These are phyloP conservation scores for Amblyopsis rosae DNA, from an alignment of 2,113 vertebrate genomes.

Conservation along the genomic window DNA sequence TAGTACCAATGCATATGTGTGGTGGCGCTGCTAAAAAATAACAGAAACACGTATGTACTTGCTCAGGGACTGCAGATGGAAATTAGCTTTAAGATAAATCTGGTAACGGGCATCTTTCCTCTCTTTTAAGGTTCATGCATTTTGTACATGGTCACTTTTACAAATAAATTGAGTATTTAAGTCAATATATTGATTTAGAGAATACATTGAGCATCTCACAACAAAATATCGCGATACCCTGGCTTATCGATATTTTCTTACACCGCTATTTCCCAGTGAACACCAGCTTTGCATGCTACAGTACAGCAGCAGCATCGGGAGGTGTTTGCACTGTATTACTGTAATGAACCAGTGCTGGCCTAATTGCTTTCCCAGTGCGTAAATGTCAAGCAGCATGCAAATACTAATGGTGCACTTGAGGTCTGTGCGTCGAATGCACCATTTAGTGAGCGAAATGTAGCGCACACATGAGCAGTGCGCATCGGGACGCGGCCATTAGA, in stretches of 20 bases:
- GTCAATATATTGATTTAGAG: too few relatives aligned
- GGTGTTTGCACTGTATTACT: constrained; percentile 40
- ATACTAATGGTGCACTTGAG: constrained; percentile 59
- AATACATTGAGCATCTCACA: too few relatives aligned
- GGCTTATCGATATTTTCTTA: background rate
- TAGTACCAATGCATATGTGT: too few relatives aligned
- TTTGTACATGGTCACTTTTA: too few relatives aligned
- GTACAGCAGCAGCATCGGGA: constrained; percentile 29
- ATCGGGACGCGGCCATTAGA: constrained; percentile 13
- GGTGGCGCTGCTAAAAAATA: too few relatives aligned
- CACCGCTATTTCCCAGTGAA: constrained; percentile 17
- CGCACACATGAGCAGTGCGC: constrained; percentile 42
- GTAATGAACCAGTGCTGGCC: constrained; percentile 53
- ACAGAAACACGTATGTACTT: too few relatives aligned
- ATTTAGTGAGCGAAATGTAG: constrained; percentile 12
- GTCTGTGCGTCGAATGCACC: constrained; percentile 50
- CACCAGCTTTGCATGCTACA: constrained; percentile 32
- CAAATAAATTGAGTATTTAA: too few relatives aligned
- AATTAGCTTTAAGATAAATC: too few relatives aligned
- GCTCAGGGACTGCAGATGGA: too few relatives aligned
- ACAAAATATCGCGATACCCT: background rate
- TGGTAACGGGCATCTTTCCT: too few relatives aligned
- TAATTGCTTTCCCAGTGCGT: constrained; percentile 68
- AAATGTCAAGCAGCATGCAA: constrained; percentile 71
- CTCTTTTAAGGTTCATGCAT: too few relatives aligned